Evolutionary conservation across 2,888 invertebrate species (phyloP).

Genomic region (Resseliella maxima): DNA sequence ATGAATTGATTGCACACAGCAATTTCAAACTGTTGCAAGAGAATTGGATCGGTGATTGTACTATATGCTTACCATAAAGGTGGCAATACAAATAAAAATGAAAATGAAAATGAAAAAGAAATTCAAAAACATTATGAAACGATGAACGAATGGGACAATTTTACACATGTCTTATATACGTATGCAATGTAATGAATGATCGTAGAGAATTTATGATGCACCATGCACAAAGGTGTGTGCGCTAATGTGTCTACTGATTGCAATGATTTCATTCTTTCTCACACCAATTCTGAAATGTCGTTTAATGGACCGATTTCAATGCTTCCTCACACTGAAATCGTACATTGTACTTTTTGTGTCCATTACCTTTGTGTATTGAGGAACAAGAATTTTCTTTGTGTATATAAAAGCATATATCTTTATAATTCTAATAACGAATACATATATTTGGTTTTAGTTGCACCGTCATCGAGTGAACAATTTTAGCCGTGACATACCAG

Average conservation of each 20-base stretch:
- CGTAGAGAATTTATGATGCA: constrained; percentile 39
- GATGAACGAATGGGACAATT: neutral
- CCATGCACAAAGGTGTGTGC: constrained; percentile 45
- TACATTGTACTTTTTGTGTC: neutral
- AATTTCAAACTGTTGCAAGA: neutral
- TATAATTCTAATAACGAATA: too few relatives aligned
- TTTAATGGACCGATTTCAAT: constrained; percentile 39
- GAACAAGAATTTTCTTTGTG: neutral
- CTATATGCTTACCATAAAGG: constrained; percentile 13
- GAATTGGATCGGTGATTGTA: constrained; percentile 38
- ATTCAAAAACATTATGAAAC: neutral
- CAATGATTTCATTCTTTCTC: neutral
- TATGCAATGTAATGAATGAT: constrained; percentile 51
- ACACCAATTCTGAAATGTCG: neutral
- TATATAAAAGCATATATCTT: neutral
- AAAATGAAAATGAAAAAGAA: constrained; percentile 31
- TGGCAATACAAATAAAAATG: constrained; percentile 8
- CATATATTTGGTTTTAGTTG: neutral
- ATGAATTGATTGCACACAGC: constrained; percentile 17
- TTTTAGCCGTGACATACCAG: neutral
- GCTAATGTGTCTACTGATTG: constrained; percentile 46
- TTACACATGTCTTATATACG: constrained; percentile 20
- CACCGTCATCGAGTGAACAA: neutral
- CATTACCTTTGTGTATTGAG: too few relatives aligned
- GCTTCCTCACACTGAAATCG: constrained; percentile 6